These are phyloP conservation scores for Silvanus unidentatus DNA, from an alignment of 2,888 invertebrate species.

Conservation along the genomic window DNA sequence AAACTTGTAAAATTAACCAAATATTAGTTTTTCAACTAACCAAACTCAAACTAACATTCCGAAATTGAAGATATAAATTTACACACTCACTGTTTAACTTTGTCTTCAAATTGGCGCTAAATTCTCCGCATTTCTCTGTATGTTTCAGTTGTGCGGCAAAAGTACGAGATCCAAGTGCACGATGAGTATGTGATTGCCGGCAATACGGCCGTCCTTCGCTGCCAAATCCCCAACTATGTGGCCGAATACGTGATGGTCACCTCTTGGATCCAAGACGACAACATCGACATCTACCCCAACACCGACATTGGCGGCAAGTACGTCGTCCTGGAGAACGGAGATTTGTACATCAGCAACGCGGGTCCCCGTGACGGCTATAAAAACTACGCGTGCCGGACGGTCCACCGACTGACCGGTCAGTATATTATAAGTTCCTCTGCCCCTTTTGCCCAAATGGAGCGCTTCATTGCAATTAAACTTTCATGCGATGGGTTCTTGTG, in stretches of 20 bases:
- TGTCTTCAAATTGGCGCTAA: too few relatives aligned
- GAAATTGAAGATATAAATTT: too few relatives aligned
- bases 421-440: conserved; percentile 5
- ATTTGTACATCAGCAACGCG: conserved; percentile 76
- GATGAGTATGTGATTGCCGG: conserved; percentile 89
- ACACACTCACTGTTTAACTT: too few relatives aligned
- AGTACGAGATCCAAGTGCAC: conserved; percentile 84
- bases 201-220: conserved; percentile 84
- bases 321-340: conserved; percentile 73
- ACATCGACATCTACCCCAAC: conserved; percentile 71
- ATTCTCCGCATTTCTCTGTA: too few relatives aligned
- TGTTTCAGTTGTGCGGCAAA: conserved; percentile 71
- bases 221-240: conserved; percentile 83
- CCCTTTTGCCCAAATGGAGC: too few relatives aligned
- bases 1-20: background rate
- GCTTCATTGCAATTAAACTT: too few relatives aligned
- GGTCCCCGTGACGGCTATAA: conserved; percentile 72
- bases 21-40: background rate
- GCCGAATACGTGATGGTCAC: conserved; percentile 82
- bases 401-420: conserved; percentile 68
- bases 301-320: conserved; percentile 70
- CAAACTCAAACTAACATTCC: too few relatives aligned
- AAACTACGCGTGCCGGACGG: conserved; percentile 75
- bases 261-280: conserved; percentile 83
- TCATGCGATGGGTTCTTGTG: too few relatives aligned